Evolutionary conservation across 2,797 vertebrate genomes (phyloP).

Genomic region (Oreortyx pictus): DNA sequence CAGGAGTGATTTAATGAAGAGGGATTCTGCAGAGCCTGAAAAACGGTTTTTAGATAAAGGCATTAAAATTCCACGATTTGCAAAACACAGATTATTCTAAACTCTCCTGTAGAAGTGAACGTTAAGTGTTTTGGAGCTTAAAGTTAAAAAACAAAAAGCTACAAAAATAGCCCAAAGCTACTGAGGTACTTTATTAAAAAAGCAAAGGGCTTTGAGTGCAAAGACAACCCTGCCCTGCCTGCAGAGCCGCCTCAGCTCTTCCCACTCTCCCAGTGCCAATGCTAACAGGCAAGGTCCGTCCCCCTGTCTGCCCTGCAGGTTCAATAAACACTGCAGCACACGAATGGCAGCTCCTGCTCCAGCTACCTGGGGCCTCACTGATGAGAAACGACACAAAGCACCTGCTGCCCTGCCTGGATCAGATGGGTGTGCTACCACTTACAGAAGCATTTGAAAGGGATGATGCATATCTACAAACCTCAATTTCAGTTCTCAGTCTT

Average conservation of each 20-base stretch:
- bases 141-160: neutral
- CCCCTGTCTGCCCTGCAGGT: neutral
- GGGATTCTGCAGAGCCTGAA: neutral
- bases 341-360: neutral
- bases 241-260: neutral
- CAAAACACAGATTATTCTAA: neutral
- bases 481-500: neutral
- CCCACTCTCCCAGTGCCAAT: neutral
- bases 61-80: neutral
- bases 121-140: neutral
- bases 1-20: neutral
- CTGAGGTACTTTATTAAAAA: neutral
- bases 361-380: neutral
- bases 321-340: neutral
- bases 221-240: neutral
- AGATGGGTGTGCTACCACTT: neutral
- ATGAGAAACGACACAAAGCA: neutral
- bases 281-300: neutral
- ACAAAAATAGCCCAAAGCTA: neutral
- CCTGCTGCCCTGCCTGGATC: neutral
- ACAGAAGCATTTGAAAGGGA: neutral
- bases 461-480: neutral
- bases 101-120: neutral
- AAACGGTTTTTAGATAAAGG: conserved; percentile 1
- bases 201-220: neutral